A percentile compares a stretch with the other conserved stretches of the same genome.
phyloP scores from a whole-genome alignment of 2,797 vertebrate genomes.

The Thalassophryne amazonica region DNA sequence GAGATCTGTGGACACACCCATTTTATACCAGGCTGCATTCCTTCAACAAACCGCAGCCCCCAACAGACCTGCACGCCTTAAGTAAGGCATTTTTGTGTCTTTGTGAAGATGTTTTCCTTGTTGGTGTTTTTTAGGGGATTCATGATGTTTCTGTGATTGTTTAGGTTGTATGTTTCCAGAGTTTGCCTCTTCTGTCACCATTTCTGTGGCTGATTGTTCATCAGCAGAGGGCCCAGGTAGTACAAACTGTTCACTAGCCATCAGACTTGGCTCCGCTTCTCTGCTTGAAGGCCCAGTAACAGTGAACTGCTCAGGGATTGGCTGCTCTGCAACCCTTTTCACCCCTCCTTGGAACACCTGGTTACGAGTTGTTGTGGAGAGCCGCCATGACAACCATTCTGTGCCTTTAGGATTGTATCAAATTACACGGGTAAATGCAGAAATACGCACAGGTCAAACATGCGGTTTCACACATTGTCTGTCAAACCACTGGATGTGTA shows the following conservation, averaged over 20 bases:
- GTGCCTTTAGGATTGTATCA: conserved; percentile 75
- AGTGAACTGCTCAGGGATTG: conserved; percentile 72
- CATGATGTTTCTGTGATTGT: not conserved
- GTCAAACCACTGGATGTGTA: not conserved
- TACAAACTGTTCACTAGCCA: conserved; percentile 68
- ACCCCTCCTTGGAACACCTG: conserved; percentile 89
- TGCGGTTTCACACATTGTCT: not conserved
- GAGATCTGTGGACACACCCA: conserved; percentile 79
- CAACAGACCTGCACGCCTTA: conserved; percentile 78
- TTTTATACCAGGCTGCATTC: conserved; percentile 75
- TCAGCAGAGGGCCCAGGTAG: conserved; percentile 30
- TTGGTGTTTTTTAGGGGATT: too few species aligned
- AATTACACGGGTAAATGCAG: conserved; percentile 80
- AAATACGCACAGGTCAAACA: not conserved
- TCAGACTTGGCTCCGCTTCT: conserved; percentile 81
- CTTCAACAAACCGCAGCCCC: conserved; percentile 64
- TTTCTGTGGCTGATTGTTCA: conserved; percentile 79
- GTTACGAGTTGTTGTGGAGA: conserved; percentile 84
- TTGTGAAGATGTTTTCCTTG: not conserved
- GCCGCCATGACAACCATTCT: conserved; percentile 51
- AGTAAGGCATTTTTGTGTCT: conserved; percentile 67
- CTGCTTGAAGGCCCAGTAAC: conserved; percentile 70
- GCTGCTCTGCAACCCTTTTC: conserved; percentile 75
- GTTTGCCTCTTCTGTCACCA: conserved; percentile 74
- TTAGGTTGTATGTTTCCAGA: conserved; percentile 88